Evolutionary conservation across 2,113 vertebrate genomes (phyloP).

Genomic region (Cisticola juncidis): DNA sequence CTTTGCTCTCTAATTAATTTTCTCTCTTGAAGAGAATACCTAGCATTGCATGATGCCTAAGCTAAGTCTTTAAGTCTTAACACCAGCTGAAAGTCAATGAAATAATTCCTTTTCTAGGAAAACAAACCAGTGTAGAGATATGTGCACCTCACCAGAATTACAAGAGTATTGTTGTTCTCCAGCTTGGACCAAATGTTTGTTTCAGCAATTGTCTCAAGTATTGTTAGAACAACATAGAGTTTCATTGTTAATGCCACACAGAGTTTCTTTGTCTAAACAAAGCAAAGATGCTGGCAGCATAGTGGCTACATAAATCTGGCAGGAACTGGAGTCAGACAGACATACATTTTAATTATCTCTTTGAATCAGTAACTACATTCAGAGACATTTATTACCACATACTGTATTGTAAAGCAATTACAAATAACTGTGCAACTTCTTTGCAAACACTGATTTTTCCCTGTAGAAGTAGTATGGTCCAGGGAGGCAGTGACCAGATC

Average conservation of each 20-base stretch:
- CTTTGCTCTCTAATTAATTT: constrained; percentile 76
- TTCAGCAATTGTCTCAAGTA: constrained; percentile 38
- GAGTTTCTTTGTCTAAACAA: constrained; percentile 60
- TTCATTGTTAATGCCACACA: constrained; percentile 56
- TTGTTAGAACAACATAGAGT: constrained; percentile 56
- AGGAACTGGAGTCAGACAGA: constrained; percentile 54
- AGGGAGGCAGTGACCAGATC: constrained; percentile 43
- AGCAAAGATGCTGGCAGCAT: constrained; percentile 28
- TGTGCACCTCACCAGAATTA: neutral
- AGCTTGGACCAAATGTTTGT: constrained; percentile 11
- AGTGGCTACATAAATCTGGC: constrained; percentile 17
- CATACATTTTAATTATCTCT: constrained; percentile 71
- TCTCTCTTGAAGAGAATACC: constrained; percentile 56
- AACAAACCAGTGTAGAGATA: neutral
- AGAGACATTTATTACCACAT: constrained; percentile 63
- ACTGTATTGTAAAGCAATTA: constrained; percentile 65
- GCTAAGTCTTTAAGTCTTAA: constrained; percentile 25
- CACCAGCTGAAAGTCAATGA: neutral
- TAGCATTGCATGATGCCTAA: constrained; percentile 35
- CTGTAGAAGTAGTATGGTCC: constrained; percentile 12
- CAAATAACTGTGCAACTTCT: constrained; percentile 21
- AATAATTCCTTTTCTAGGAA: neutral
- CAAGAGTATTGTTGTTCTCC: neutral
- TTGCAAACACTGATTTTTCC: constrained; percentile 42
- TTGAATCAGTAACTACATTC: constrained; percentile 66